These are phyloP conservation scores for Piprites chloris DNA, from an alignment of 2,113 vertebrate genomes.

Conservation along the genomic window DNA sequence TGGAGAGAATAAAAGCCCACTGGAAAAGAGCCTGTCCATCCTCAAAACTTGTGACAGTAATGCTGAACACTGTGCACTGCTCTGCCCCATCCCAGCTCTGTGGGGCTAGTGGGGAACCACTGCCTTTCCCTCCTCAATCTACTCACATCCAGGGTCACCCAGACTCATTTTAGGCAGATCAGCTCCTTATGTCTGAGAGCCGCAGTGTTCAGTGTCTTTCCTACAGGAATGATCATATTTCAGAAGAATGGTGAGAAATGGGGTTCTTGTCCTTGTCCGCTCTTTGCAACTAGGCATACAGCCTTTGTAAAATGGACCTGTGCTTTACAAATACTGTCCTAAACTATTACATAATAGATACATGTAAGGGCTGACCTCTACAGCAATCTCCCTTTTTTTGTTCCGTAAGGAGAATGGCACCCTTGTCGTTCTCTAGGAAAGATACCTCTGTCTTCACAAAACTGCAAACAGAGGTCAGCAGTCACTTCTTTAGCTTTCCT, in stretches of 20 bases:
- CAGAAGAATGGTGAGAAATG: background rate
- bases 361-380: background rate
- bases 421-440: background rate
- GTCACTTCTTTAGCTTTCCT: background rate
- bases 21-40: background rate
- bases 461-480: background rate
- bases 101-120: no score
- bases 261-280: background rate
- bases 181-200: background rate
- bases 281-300: background rate
- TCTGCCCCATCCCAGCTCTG: background rate
- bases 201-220: background rate
- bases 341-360: background rate
- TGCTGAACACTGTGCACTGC: background rate
- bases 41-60: background rate
- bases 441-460: background rate
- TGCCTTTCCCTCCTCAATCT: background rate
- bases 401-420: background rate
- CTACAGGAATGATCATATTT: background rate
- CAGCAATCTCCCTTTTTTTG: background rate
- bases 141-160: background rate
- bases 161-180: background rate
- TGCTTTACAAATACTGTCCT: background rate
- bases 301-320: background rate
- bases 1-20: background rate